Evolutionary conservation across 2,888 invertebrate species (phyloP), one percentile per base, ranked within the genome.

Genomic region (Eurytoma adleriae): DNA sequence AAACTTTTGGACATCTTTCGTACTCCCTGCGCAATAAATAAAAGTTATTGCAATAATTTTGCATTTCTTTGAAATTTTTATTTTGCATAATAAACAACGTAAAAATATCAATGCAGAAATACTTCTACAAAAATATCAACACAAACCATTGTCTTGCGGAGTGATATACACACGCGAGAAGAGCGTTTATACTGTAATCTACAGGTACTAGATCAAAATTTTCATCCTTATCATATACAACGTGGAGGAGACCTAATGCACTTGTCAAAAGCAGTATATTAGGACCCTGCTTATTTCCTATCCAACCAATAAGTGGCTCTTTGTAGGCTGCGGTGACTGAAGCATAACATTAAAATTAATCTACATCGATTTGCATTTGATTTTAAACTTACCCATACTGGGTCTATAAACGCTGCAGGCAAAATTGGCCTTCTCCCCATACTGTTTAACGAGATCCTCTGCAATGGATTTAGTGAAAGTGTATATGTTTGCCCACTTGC

Each of bases 1-100:
- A 97, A 66, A 97, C 93, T 0, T 93, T 92, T 82, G 91, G 85
- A 87, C 89, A 86, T 85, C 79, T 75, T 0, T 75, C 69, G 10
- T 78, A 27, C 71, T 80, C 83, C 72, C 84, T 85, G n/a, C n/a
- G 27, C 2, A n/a, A 20, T 18, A 57, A 18, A 57, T 10, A 57
- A 12, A n/a, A n/a, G n/a, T 40, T 7, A 7, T 5, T 40, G 40
- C 4, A 40, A 40, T 4, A 40, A 40, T 40, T 40, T 4, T 40
- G 40, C 40, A 40, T 40, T 40, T 40, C 4, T 7, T 4, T 7
- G 10, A 3, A 13, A 16, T n/a, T 24, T 18, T 57, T n/a, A n/a
- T n/a, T n/a, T n/a, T n/a, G n/a, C n/a, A n/a, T n/a, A n/a, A n/a
- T n/a, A n/a, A n/a, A n/a, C n/a, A n/a, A n/a, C n/a, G n/a, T n/a